A percentile compares a stretch with the other conserved stretches of the same genome.
Evolutionary conservation across 2,113 vertebrate species (phyloP).

Genomic region (Lophius piscatorius): DNA sequence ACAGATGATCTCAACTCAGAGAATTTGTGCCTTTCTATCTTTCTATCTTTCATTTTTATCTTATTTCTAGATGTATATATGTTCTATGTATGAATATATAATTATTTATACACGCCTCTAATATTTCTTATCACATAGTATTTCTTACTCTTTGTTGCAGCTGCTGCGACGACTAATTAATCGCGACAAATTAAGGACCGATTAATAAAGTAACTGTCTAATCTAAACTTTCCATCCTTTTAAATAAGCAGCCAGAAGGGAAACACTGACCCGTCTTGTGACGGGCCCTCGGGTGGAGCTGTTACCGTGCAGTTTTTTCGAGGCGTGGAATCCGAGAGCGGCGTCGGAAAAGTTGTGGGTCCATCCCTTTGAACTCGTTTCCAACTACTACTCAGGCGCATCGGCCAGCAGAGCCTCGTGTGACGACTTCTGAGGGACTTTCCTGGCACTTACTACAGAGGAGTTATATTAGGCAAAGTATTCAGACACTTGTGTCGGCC

Average conservation of each 20-base stretch:
- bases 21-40: no score
- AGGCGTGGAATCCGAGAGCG: slow-evolving; percentile 11
- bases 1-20: slow-evolving; percentile 5
- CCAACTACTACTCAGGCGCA: not conserved
- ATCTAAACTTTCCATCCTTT: no score
- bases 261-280: slow-evolving; percentile 30
- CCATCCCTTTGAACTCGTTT: not conserved
- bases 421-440: not conserved
- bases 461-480: slow-evolving; percentile 12
- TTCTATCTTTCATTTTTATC: no score
- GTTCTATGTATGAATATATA: no score
- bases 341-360: not conserved
- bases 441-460: slow-evolving; percentile 4
- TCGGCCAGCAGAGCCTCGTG: not conserved
- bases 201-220: slow-evolving; percentile 38
- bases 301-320: slow-evolving; percentile 50
- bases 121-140: no score
- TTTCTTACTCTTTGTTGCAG: no score
- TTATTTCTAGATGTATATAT: no score
- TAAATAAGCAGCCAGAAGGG: slow-evolving; percentile 5
- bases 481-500: not conserved
- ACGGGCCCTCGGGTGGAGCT: slow-evolving; percentile 2
- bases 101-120: no score
- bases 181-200: no score
- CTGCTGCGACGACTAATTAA: no score